Evolutionary conservation across 2,797 vertebrate species (phyloP).

Genomic region (Onychomys arenicola): DNA sequence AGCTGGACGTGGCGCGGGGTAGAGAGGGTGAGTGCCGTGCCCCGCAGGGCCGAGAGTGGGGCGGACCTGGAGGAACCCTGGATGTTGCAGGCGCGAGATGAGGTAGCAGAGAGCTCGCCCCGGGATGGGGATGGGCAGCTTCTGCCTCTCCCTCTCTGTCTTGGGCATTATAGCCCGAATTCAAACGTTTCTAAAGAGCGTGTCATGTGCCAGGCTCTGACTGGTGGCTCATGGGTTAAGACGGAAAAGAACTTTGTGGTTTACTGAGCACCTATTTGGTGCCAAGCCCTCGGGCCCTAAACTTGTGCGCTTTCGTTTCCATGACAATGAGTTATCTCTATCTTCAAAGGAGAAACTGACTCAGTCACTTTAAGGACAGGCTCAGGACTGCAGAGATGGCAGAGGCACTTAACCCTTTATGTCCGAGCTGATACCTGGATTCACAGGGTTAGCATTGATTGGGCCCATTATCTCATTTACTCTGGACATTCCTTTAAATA

Average conservation of each 20-base stretch:
- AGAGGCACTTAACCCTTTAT: not conserved
- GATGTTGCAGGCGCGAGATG: not conserved
- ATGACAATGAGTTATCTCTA: not conserved
- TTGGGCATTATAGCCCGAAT: not conserved
- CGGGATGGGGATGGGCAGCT: not conserved
- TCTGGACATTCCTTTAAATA: not conserved
- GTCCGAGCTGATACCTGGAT: not conserved
- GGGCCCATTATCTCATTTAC: not conserved
- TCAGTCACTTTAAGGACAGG: not conserved
- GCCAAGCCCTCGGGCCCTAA: not conserved
- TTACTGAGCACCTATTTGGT: not conserved
- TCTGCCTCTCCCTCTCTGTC: not conserved
- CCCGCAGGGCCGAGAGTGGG: not conserved
- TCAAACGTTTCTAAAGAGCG: not conserved
- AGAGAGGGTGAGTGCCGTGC: slow-evolving; percentile 60
- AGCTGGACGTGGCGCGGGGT: slow-evolving; percentile 35
- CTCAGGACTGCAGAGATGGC: not conserved
- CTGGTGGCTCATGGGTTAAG: not conserved
- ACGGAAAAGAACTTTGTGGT: not conserved
- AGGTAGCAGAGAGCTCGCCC: not conserved
- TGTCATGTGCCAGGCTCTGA: not conserved
- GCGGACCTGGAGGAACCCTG: not conserved
- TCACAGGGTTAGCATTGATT: not conserved
- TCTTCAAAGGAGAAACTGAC: not conserved
- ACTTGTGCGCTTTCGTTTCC: not conserved